Evolutionary conservation across 2,113 vertebrate species (phyloP).

Genomic region (Microcebus murinus): DNA sequence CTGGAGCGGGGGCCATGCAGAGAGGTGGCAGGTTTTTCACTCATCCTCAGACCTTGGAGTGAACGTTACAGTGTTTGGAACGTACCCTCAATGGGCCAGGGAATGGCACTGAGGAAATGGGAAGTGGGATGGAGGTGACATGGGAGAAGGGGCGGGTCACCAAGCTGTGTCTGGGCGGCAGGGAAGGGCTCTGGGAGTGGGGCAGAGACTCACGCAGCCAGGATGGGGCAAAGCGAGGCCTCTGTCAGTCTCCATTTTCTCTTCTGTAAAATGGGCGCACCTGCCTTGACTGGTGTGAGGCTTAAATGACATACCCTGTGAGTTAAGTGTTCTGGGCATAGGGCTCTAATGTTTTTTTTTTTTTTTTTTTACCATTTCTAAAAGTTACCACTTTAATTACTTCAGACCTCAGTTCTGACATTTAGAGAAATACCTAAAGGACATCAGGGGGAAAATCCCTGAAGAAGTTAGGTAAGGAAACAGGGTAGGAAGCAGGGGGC

Average conservation of each 20-base stretch:
- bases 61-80: background rate
- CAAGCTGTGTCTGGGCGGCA: background rate
- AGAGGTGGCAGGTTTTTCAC: background rate
- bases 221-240: background rate
- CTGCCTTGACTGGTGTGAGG: background rate
- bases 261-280: background rate
- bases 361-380: background rate
- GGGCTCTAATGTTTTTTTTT: background rate
- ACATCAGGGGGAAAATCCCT: background rate
- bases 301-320: background rate
- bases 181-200: background rate
- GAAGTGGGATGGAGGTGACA: background rate
- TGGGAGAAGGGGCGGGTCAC: background rate
- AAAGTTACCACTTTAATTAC: conserved; percentile 2
- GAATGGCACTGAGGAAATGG: background rate
- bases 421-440: conserved; percentile 13
- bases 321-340: background rate
- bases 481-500: background rate
- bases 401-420: background rate
- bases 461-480: background rate
- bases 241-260: background rate
- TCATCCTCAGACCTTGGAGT: background rate
- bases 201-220: too few relatives aligned
- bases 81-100: background rate
- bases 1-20: too few relatives aligned